Percentiles rank a stretch among this genome's conserved stretches.
These are phyloP conservation scores for Hemibagrus wyckioides DNA, from an alignment of 2,113 vertebrate genomes.

Conservation along the genomic window DNA sequence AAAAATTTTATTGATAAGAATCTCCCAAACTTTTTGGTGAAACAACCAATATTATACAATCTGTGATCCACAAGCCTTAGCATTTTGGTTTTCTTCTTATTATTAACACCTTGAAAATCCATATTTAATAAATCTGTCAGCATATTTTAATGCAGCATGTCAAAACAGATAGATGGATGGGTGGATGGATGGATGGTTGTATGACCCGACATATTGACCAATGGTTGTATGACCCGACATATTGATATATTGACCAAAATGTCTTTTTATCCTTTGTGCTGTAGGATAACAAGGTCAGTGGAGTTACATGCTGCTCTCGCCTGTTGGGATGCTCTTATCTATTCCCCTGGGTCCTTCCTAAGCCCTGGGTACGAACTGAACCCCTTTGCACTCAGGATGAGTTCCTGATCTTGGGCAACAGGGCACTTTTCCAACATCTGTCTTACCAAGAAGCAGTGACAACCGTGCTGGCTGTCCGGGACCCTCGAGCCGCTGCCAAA, in stretches of 20 bases:
- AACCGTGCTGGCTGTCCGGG: conserved; percentile 81
- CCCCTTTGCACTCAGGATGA: conserved; percentile 88
- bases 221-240: too few species aligned
- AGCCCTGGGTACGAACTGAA: conserved; percentile 85
- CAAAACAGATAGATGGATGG: background rate
- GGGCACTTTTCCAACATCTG: conserved; percentile 87
- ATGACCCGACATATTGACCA: too few species aligned
- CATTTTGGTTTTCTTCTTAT: background rate
- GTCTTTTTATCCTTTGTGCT: conserved; percentile 55
- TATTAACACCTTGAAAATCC: too few species aligned
- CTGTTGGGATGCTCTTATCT: conserved; percentile 94
- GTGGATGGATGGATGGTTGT: too few species aligned
- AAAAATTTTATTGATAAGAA: background rate
- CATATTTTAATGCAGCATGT: background rate
- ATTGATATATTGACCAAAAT: conserved; percentile 2
- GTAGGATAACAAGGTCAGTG: conserved; percentile 97
- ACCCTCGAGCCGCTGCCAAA: conserved; percentile 88
- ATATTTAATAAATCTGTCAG: too few species aligned
- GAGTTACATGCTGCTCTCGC: conserved; percentile 95
- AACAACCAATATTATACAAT: background rate
- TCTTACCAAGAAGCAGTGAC: conserved; percentile 84
- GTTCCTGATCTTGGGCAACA: conserved; percentile 90
- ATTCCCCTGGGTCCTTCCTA: conserved; percentile 90
- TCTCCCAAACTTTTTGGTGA: background rate
- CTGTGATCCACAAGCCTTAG: background rate